A percentile compares a stretch with the other conserved stretches of the same genome.
Conservation (phyloP, 2,797 vertebrate species). For the Sibirionetta formosa region DNA sequence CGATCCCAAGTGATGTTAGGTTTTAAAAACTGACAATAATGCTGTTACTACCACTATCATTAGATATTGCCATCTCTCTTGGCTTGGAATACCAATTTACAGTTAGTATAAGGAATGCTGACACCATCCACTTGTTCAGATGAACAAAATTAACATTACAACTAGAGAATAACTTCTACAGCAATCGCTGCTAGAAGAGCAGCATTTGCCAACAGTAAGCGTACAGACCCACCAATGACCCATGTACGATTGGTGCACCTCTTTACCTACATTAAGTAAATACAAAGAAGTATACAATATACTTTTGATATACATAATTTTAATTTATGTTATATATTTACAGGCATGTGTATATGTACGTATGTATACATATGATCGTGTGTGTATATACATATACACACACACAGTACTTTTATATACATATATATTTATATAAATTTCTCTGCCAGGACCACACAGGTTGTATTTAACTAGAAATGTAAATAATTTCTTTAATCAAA, state of each 20-base stretch:
- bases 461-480: neutral
- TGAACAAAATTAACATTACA: neutral
- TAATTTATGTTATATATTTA: too few species aligned
- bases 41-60: neutral
- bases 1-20: neutral
- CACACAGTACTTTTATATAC: too few species aligned
- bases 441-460: neutral
- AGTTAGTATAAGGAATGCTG: neutral
- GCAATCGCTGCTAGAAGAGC: neutral
- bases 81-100: neutral
- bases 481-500: fast-evolving
- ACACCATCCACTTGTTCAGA: neutral
- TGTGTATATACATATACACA: neutral
- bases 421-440: neutral
- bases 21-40: neutral
- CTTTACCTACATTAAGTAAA: neutral
- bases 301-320: neutral
- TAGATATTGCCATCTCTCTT: neutral
- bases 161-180: neutral
- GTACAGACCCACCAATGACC: neutral
- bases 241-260: fast-evolving
- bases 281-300: neutral
- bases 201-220: neutral
- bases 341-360: too few species aligned
- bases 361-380: too few species aligned